phyloP scores from a whole-genome alignment of 1,140 invertebrate genomes.

The Drosophila nasuta region DNA sequence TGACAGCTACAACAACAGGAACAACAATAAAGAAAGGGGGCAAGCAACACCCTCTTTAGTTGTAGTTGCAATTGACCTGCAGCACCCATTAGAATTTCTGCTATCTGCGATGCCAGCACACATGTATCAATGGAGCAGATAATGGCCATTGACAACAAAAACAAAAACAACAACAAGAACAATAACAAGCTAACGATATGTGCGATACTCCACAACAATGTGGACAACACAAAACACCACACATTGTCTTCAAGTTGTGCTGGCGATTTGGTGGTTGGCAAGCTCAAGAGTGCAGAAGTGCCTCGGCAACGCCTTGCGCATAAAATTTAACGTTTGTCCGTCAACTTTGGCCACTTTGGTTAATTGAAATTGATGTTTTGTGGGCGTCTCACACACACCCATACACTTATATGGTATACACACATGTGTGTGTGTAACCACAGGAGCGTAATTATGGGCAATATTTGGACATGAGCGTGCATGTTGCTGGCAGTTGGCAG shows the following conservation, averaged over 20 bases:
- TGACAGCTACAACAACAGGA: constrained; percentile 32
- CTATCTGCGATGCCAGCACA: constrained; percentile 8
- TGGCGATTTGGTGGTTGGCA: constrained; percentile 48
- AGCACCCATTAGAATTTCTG: neutral
- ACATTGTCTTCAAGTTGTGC: constrained; percentile 54
- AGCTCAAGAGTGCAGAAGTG: constrained; percentile 46
- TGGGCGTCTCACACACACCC: constrained; percentile 53
- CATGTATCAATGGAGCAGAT: constrained; percentile 52
- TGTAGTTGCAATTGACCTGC: constrained; percentile 28
- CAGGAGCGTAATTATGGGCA: constrained; percentile 44
- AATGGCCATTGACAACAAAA: constrained; percentile 59
- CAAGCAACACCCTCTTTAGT: neutral
- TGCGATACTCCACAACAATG: neutral
- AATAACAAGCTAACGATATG: neutral
- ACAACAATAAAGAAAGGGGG: too few species aligned
- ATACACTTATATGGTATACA: neutral
- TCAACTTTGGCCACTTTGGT: constrained; percentile 79
- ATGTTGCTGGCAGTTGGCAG: constrained; percentile 11
- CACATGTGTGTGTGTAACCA: constrained; percentile 15
- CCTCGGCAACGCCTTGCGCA: constrained; percentile 69
- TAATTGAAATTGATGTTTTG: constrained; percentile 81
- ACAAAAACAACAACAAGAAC: constrained; percentile 9
- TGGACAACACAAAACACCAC: neutral
- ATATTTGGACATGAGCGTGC: constrained; percentile 19
- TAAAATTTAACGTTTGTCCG: constrained; percentile 82